Evolutionary conservation across 2,113 vertebrate species (phyloP).

Genomic region (Centropus unirufus): DNA sequence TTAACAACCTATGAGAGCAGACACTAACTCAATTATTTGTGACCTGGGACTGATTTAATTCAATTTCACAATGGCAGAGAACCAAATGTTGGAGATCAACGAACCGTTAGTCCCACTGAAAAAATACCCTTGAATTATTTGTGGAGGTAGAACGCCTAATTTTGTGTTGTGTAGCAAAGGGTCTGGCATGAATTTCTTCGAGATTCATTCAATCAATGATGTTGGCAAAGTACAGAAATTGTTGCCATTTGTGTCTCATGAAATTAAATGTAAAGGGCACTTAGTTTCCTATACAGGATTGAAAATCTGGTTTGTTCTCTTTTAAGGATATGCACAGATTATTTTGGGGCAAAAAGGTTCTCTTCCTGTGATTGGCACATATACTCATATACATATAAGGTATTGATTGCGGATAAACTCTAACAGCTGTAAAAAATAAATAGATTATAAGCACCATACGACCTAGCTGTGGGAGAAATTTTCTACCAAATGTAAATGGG

Average conservation of each 20-base stretch:
- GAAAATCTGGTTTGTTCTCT: background rate
- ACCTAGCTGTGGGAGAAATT: background rate
- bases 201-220: conserved; percentile 23
- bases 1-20: conserved; percentile 11
- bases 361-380: background rate
- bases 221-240: background rate
- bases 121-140: conserved; percentile 44
- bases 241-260: background rate
- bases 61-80: conserved; percentile 58
- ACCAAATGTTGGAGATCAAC: conserved; percentile 43
- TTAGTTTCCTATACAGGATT: background rate
- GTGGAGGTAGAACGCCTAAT: background rate
- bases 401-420: background rate
- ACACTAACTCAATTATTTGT: conserved; percentile 69
- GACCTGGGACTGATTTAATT: conserved; percentile 59
- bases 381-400: background rate
- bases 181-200: conserved; percentile 13
- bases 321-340: background rate
- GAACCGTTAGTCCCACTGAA: conserved; percentile 51
- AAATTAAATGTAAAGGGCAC: conserved; percentile 15
- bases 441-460: background rate
- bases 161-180: conserved; percentile 26
- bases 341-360: background rate
- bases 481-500: conserved; percentile 1
- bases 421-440: background rate